These are phyloP conservation scores for Odontamblyopus lacepedii DNA, from an alignment of 2,797 vertebrate species.

Conservation along the genomic window DNA sequence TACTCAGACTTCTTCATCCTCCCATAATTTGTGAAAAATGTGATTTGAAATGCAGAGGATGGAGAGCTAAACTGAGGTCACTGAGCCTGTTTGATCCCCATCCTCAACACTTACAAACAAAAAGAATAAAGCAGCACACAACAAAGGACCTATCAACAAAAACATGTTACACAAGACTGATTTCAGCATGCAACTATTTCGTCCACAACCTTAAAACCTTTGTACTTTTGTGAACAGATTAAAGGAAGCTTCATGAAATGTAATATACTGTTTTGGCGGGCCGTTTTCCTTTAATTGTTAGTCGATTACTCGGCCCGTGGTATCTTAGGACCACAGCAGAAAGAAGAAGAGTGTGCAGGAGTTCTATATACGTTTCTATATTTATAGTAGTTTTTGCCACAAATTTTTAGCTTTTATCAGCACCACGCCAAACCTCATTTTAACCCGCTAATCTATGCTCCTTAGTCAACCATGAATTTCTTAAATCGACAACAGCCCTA, in stretches of 20 bases:
- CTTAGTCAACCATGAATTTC: too few species aligned
- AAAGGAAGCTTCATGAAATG: neutral
- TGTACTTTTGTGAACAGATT: neutral
- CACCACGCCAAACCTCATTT: too few species aligned
- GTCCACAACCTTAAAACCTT: neutral
- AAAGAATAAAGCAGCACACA: neutral
- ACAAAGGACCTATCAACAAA: neutral
- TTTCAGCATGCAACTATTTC: neutral
- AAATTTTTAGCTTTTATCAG: too few species aligned
- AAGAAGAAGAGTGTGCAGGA: too few species aligned
- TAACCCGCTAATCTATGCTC: too few species aligned
- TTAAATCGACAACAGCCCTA: too few species aligned
- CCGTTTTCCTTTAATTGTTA: too few species aligned
- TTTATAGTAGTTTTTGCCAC: too few species aligned
- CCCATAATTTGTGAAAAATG: neutral
- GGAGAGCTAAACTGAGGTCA: slow-evolving; percentile 15
- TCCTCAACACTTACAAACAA: neutral
- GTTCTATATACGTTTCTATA: too few species aligned
- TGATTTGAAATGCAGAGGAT: neutral
- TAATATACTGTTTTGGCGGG: neutral
- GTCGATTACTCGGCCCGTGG: too few species aligned
- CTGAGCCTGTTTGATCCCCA: neutral
- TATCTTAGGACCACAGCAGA: too few species aligned
- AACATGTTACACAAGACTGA: neutral
- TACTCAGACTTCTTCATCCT: slow-evolving; percentile 28